phyloP scores from a whole-genome alignment of 2,113 vertebrate species.

The Mellivora capensis region DNA sequence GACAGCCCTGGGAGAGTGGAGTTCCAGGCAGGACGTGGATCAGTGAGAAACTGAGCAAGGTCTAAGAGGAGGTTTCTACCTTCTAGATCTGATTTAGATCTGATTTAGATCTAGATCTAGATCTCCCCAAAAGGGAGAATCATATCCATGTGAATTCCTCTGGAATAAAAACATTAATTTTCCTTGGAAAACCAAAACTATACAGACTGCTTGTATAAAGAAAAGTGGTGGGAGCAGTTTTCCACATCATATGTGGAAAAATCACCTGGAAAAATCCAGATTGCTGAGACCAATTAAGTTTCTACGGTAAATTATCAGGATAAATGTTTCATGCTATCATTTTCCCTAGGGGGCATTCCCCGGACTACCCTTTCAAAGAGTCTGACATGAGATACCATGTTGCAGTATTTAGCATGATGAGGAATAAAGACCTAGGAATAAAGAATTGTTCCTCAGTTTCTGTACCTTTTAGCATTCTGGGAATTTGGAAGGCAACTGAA shows the following conservation, averaged over 20 bases:
- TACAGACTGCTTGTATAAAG: not conserved
- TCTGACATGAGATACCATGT: not conserved
- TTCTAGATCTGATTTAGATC: too few species aligned
- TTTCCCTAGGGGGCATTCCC: not conserved
- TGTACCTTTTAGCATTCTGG: conserved; percentile 41
- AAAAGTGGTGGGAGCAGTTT: not conserved
- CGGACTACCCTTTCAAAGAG: not conserved
- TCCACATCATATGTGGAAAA: not conserved
- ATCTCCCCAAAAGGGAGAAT: not conserved
- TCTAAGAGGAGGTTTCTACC: not conserved
- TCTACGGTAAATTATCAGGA: not conserved
- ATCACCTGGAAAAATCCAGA: not conserved
- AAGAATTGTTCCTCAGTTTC: conserved; percentile 33
- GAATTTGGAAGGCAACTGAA: conserved; percentile 69
- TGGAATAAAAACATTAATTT: not conserved
- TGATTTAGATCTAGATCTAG: too few species aligned
- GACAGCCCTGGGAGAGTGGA: not conserved
- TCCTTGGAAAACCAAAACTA: not conserved
- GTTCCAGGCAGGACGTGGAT: not conserved
- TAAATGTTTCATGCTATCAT: not conserved
- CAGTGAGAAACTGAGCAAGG: not conserved
- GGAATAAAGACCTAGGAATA: conserved; percentile 46
- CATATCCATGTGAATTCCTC: not conserved
- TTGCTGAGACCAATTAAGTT: not conserved
- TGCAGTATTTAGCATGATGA: not conserved